Evolutionary conservation across 2,888 invertebrate species (phyloP).

Genomic region (Macropis europaea): DNA sequence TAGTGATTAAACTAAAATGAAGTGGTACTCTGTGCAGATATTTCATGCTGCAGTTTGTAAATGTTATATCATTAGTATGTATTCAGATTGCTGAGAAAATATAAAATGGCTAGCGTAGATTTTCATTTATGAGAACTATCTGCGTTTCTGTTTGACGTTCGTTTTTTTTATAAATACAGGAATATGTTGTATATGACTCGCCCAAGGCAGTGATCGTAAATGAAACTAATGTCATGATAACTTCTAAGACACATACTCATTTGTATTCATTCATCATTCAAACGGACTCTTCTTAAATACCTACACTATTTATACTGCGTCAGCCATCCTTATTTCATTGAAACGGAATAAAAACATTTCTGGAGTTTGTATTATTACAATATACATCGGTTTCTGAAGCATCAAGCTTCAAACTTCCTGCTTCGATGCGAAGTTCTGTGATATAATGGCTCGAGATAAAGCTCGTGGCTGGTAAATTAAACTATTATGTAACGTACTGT

Average conservation of each 20-base stretch:
- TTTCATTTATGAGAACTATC: neutral
- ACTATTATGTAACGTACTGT: slow-evolving; percentile 56
- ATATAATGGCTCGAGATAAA: slow-evolving; percentile 44
- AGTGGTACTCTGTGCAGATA: neutral
- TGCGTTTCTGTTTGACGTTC: neutral
- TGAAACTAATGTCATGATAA: slow-evolving; percentile 44
- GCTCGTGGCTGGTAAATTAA: slow-evolving; percentile 55
- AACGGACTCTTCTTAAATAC: slow-evolving; percentile 29
- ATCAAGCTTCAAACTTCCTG: slow-evolving; percentile 60
- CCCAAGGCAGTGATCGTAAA: slow-evolving; percentile 59
- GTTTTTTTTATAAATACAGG: slow-evolving; percentile 44
- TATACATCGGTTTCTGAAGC: slow-evolving; percentile 51
- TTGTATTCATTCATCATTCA: slow-evolving; percentile 36
- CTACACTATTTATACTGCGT: slow-evolving; percentile 35
- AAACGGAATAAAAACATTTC: slow-evolving; percentile 47
- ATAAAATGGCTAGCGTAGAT: slow-evolving; percentile 21
- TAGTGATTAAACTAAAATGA: slow-evolving; percentile 8
- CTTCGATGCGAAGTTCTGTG: slow-evolving; percentile 64
- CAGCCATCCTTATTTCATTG: slow-evolving; percentile 28
- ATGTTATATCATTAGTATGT: slow-evolving; percentile 11
- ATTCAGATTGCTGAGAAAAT: slow-evolving; percentile 23
- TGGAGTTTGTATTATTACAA: slow-evolving; percentile 29
- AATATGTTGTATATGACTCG: slow-evolving; percentile 37
- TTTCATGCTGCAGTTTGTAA: slow-evolving; percentile 4
- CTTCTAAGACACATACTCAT: slow-evolving; percentile 35